Base-by-base conservation (phyloP, 2,797 vertebrate genomes). In the Syngnathus rostellatus region DNA sequence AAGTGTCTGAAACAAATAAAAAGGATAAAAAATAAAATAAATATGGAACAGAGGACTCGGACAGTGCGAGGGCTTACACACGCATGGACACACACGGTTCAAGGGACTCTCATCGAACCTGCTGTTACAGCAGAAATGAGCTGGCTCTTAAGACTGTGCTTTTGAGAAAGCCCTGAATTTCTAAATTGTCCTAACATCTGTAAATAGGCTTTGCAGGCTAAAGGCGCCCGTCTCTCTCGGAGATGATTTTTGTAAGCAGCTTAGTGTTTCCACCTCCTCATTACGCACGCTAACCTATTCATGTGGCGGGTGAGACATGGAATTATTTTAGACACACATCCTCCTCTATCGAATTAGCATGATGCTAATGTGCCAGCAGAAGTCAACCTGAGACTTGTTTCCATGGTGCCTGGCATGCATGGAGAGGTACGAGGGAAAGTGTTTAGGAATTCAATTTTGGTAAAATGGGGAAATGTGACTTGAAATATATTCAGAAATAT, bases 191-290 rank as follows among this genome's bases (percentile, higher is more conserved):
- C 84, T 80, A 87, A 84, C 76, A 73, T 81, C 78, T 87, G 77
- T 79, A 88, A 90, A 86, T 86, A 84, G 85, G 86, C 86, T 90
- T 88, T 88, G 64, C 73, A 59, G 69, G 68, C 71, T 76, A 84
- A 86, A 82, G 79, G 78, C 8, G 72, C 72, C 79, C 77, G 85
- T 85, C 83, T 84, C 77, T 86, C 82, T 85, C 80, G 87, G 80
- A 86, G 84, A 82, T 85, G 80, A 88, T 89, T 86, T 80, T 81
- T 75, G 23, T 88, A 90, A 90, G 89, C 85, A 66, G 87, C 87
- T 90, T 89, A 87, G 80, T 80, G 79, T 81, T 87, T 80, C 83
- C 86, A 86, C 84, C 87, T 89, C 82, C 87, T 88, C 83, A 88
- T 90, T 89, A 88, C 76, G 62, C 78, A 72, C 67, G 69, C 72